A percentile compares a stretch with the other conserved stretches of the same genome.
These are phyloP conservation scores for Gasterosteus nipponicus DNA, from an alignment of 2,113 vertebrate species.

Conservation along the genomic window DNA sequence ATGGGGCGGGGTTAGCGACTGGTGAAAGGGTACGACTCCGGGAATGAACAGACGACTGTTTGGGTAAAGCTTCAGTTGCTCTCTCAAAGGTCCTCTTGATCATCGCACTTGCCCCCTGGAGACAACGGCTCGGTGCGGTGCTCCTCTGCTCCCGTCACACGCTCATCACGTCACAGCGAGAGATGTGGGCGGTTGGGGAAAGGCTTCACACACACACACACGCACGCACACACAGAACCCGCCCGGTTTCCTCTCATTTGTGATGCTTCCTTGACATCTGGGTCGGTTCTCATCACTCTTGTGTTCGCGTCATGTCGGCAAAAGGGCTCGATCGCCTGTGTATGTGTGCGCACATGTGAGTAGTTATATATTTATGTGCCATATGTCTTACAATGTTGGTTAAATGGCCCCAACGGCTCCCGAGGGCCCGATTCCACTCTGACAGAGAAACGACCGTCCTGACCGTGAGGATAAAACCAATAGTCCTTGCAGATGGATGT, in stretches of 20 bases:
- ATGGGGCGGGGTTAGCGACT: constrained; percentile 52
- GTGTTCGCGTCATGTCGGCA: constrained; percentile 44
- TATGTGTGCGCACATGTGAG: constrained; percentile 42
- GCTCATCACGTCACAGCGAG: constrained; percentile 55
- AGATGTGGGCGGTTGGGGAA: constrained; percentile 21
- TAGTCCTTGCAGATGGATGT: constrained; percentile 51
- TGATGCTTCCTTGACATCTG: constrained; percentile 67
- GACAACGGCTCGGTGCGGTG: constrained; percentile 63
- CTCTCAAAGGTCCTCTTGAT: constrained; percentile 64
- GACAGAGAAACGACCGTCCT: constrained; percentile 62
- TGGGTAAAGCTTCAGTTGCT: constrained; percentile 46
- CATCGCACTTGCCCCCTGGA: constrained; percentile 45
- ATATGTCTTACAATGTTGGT: constrained; percentile 66
- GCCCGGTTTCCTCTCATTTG: constrained; percentile 20
- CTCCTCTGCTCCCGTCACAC: constrained; percentile 51
- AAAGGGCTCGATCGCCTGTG: constrained; percentile 38
- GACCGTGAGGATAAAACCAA: constrained; percentile 59
- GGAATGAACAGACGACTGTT: constrained; percentile 53
- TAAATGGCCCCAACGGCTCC: constrained; percentile 51
- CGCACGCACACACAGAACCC: not conserved
- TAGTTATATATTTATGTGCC: constrained; percentile 55
- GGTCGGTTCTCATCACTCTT: constrained; percentile 56
- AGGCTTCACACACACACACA: not conserved
- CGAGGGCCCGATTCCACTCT: constrained; percentile 43
- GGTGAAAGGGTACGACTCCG: constrained; percentile 48